Evolutionary conservation across 2,113 vertebrate genomes (phyloP), one percentile per base, ranked within the genome.

Genomic region (Oryzias woworae): DNA sequence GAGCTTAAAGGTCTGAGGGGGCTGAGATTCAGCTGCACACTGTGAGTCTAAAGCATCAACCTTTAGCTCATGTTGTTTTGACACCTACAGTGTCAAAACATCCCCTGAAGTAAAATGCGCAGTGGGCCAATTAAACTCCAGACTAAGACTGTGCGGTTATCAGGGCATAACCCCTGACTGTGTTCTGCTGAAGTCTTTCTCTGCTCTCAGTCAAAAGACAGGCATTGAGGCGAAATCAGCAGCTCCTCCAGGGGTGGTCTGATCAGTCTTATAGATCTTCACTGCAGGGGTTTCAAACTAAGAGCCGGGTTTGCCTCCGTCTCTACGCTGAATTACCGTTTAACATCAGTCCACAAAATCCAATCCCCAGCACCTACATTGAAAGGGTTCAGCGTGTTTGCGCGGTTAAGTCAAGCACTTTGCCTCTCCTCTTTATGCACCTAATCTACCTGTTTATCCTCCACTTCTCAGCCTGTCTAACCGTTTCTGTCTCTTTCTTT

Each of bases 61-160:
- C 76, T 81, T 74, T 77, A 51, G 71, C 76, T 74, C 52, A 47
- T 71, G 71, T 58, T 82, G 78, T 78, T 82, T 81, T 81, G 73
- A 82, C 85, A 73, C 80, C 61, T 43, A 52, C 49, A 13, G 69
- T 81, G 81, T 75, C 76, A 77, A 79, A 79, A 81, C 72, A 77
- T 75, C 74, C 82, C 83, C 73, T 4, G 66, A 72, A 84, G 81
- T 85, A 62, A 73, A 82, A 85, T 53, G 77, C 47, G 75, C 79
- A 78, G 62, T 23, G 54, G 75, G 77, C 83, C 84, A 87, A 89
- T 87, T 87, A 89, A 85, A 83, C 60, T 63, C 62, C 74, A 70
- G 70, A 31, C 71, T 70, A 76, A 80, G 62, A 66, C 80, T 46
- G 66, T 53, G 77, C 46, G 85, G 73, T 85, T 83, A 85, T 78